Evolutionary conservation across 2,113 vertebrate genomes (phyloP).

Genomic region (Osmerus eperlanus): DNA sequence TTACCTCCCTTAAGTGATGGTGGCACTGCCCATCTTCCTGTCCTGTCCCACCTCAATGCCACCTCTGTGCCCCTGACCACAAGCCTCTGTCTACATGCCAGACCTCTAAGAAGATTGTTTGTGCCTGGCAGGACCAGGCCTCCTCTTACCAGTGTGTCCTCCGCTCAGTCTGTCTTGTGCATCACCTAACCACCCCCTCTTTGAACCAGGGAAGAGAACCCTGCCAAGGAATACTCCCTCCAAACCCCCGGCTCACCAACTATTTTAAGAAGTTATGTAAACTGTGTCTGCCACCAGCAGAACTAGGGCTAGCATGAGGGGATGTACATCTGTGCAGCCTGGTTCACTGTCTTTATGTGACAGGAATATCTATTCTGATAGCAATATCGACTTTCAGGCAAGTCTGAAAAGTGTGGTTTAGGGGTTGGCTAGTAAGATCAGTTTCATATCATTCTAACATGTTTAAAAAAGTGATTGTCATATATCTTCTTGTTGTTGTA

Average conservation of each 20-base stretch:
- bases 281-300: constrained; percentile 38
- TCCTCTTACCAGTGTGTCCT: constrained; percentile 35
- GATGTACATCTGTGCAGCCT: background rate
- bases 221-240: constrained; percentile 47
- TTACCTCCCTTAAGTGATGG: constrained; percentile 1
- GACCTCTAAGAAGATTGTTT: constrained; percentile 43
- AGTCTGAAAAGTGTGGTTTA: no score
- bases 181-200: constrained; percentile 45
- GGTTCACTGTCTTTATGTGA: background rate
- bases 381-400: no score
- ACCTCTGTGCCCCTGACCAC: constrained; percentile 44
- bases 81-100: constrained; percentile 39
- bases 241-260: constrained; percentile 38
- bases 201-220: constrained; percentile 44
- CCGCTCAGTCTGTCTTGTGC: background rate
- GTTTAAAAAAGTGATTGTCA: no score
- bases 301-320: constrained; percentile 24
- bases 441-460: no score
- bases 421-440: no score
- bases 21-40: constrained; percentile 34
- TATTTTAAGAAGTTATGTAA: constrained; percentile 54
- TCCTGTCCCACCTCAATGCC: constrained; percentile 24
- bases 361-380: no score
- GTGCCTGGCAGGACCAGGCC: constrained; percentile 44
- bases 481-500: no score